Base-by-base conservation (phyloP, 2,888 invertebrate genomes). In the Thelaira solivaga region DNA sequence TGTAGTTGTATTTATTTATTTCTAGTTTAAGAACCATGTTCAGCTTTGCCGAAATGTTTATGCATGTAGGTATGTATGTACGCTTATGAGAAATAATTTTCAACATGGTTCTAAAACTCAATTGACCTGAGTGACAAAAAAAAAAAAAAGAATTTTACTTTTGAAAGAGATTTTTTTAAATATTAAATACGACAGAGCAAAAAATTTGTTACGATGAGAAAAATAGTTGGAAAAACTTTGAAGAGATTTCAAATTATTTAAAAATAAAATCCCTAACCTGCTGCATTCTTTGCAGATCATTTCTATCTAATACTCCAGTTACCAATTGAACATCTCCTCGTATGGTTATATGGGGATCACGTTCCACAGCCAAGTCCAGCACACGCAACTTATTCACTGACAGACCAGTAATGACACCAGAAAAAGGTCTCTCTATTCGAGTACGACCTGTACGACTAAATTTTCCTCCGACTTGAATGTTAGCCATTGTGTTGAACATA, bases 401-500 rank as follows among this genome's bases (percentile, higher is more conserved):
- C 8, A 97, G 90, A 0, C 98, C 98, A 2, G 97, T 94, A 69
- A 97, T 92, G 29, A 96, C 94, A 0, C 98, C 98, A 72, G 93
- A 91, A 90, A 97, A 97, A 1, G 96, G 93, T 41, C 95, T 91
- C 84, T 94, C 94, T 55, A 95, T 92, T 80, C 92, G 89, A 62
- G 91, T 92, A 83, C 93, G 93, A 59, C 93, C 92, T 34, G 86
- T 85, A 57, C 89, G 88, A 72, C 88, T 88, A 45, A 87, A 86
- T 86, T 93, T 93, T 0, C 97, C 97, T 4, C 98, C 98, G 26
- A 97, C 93, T 82, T 95, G 95, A 43, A 98, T 93, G 47, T 93
- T 93, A 1, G 96, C 94, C 91, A 97, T 97, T 85, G 95, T 94
- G 90, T 98, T 97, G 91, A 98, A 97, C 31, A 96, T 95, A 64